Conservation (phyloP, 2,113 vertebrate genomes). For the Glaucidium brasilianum region DNA sequence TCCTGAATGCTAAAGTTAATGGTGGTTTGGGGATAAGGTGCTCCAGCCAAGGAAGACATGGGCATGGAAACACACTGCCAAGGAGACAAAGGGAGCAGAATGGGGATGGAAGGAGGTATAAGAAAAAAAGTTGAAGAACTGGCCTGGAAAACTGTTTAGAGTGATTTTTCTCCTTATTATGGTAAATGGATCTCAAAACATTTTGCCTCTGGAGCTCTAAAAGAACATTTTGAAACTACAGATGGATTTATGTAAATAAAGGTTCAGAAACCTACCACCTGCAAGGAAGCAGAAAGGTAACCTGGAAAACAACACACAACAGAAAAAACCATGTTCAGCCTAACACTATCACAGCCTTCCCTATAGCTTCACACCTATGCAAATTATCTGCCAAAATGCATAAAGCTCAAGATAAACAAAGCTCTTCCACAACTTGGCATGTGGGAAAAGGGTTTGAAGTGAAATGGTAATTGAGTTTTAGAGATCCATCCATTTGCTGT, state of each 20-base stretch:
- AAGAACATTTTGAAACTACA: not conserved
- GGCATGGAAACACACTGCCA: not conserved
- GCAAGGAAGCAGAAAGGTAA: not conserved
- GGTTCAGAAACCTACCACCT: not conserved
- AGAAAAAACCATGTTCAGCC: not conserved
- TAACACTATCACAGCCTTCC: not conserved
- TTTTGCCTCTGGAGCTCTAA: not conserved
- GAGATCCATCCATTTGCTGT: slow-evolving; percentile 57
- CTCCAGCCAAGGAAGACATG: not conserved
- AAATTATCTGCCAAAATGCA: slow-evolving; percentile 28
- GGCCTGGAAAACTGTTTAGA: not conserved
- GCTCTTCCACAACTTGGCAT: slow-evolving; percentile 32
- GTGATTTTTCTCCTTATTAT: not conserved
- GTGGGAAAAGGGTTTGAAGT: not conserved
- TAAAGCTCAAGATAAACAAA: slow-evolving; percentile 58
- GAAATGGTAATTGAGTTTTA: slow-evolving; percentile 62
- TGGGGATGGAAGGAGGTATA: not conserved
- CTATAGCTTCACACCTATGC: slow-evolving; percentile 19
- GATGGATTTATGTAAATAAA: not conserved
- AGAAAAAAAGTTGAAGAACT: not conserved
- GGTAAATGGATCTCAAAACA: not conserved
- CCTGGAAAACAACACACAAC: not conserved
- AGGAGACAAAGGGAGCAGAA: not conserved
- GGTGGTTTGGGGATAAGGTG: not conserved
- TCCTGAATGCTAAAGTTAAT: not conserved